Percentiles rank a stretch among this genome's conserved stretches.
phyloP scores from a whole-genome alignment of 2,888 invertebrate genomes.

The Bellardia pandia region DNA sequence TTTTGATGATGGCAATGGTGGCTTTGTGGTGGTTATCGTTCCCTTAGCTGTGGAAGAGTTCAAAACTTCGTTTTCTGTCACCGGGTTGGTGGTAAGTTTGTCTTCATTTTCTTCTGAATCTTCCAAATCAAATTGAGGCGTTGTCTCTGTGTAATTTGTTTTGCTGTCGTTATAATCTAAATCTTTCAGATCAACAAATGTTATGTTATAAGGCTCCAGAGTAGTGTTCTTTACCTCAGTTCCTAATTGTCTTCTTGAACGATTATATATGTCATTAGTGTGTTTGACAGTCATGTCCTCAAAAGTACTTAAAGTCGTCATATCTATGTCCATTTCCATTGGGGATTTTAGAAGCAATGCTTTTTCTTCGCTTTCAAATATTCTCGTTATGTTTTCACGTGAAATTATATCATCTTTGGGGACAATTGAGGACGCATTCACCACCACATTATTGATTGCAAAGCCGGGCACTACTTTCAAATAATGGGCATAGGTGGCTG shows the following conservation, averaged over 20 bases:
- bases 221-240: constrained; percentile 19
- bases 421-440: constrained; percentile 81
- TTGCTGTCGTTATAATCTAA: constrained; percentile 66
- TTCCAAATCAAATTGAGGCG: constrained; percentile 68
- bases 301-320: constrained; percentile 45
- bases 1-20: neutral
- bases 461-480: constrained; percentile 83
- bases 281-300: constrained; percentile 59
- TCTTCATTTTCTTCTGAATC: constrained; percentile 68
- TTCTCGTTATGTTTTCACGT: constrained; percentile 81
- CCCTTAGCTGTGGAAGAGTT: neutral
- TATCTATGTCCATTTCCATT: neutral
- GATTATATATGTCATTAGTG: constrained; percentile 71
- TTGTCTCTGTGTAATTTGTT: constrained; percentile 65
- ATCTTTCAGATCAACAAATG: constrained; percentile 71
- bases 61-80: neutral
- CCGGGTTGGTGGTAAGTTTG: constrained; percentile 29
- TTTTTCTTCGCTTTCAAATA: constrained; percentile 80
- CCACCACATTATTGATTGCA: constrained; percentile 83
- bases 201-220: constrained; percentile 71
- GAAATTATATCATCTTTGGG: constrained; percentile 81
- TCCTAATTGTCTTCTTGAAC: constrained; percentile 75
- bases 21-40: neutral
- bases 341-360: constrained; percentile 72
- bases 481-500: constrained; percentile 83